phyloP scores from a whole-genome alignment of 1,140 invertebrate genomes.

The Sycobia sp. region DNA sequence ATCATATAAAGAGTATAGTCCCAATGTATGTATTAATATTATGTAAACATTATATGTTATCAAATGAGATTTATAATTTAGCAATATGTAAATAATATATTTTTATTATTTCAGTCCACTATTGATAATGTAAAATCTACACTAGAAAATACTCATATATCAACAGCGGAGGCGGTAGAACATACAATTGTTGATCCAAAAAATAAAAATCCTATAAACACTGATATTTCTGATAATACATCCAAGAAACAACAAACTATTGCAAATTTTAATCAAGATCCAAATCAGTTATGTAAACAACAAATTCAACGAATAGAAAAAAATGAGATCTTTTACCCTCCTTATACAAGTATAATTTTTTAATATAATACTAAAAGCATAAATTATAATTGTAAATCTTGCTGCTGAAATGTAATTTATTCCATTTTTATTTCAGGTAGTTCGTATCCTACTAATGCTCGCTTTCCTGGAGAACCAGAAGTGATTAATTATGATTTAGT shows the following conservation, averaged over 20 bases:
- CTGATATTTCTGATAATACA: slow-evolving; percentile 2
- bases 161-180: slow-evolving; percentile 18
- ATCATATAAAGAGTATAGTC: slow-evolving; percentile 20
- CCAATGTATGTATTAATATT: slow-evolving; percentile 2
- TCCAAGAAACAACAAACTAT: slow-evolving; percentile 13
- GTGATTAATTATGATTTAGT: slow-evolving; percentile 56
- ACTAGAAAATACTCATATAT: slow-evolving; percentile 27
- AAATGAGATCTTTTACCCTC: slow-evolving; percentile 37
- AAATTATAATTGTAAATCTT: too few species aligned
- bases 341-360: slow-evolving; percentile 37
- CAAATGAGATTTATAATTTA: too few species aligned
- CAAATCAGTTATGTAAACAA: slow-evolving; percentile 21
- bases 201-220: slow-evolving; percentile 11
- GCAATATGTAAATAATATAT: background rate
- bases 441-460: slow-evolving; percentile 25
- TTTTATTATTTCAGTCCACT: slow-evolving; percentile 9
- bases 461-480: slow-evolving; percentile 31
- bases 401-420: slow-evolving; percentile 6
- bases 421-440: slow-evolving; percentile 32
- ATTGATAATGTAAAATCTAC: slow-evolving; percentile 18
- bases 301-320: slow-evolving; percentile 19
- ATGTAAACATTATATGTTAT: background rate
- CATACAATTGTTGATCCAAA: slow-evolving; percentile 17
- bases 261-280: slow-evolving; percentile 16
- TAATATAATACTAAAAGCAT: slow-evolving; percentile 21